These are phyloP conservation scores for Donacobius atricapilla DNA, from an alignment of 2,113 vertebrate genomes.

Conservation along the genomic window DNA sequence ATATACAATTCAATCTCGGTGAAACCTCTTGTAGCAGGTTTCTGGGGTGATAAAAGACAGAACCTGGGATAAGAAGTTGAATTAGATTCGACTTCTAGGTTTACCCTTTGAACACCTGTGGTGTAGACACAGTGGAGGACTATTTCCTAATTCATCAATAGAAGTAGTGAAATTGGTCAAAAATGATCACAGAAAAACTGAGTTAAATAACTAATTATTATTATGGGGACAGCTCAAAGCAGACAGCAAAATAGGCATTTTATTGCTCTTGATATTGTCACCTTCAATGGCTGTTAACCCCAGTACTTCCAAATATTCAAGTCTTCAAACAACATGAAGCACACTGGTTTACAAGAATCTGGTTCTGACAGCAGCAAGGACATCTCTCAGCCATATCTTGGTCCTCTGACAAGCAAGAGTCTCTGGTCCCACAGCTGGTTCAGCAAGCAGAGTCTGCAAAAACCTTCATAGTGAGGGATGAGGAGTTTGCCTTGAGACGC, in stretches of 20 bases:
- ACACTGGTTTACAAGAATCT: background rate
- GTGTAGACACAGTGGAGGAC: background rate
- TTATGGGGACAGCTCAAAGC: background rate
- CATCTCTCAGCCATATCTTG: background rate
- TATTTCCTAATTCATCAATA: background rate
- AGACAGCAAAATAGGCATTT: background rate
- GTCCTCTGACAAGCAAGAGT: background rate
- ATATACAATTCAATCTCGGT: background rate
- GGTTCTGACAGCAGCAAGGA: background rate
- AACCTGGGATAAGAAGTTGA: background rate
- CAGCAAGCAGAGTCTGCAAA: background rate
- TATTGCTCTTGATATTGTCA: background rate
- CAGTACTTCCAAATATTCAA: background rate
- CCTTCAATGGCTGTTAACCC: background rate
- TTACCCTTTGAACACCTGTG: background rate
- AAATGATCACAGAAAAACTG: background rate
- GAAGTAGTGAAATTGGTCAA: background rate
- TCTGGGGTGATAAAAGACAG: background rate
- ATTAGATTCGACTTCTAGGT: background rate
- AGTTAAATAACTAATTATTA: background rate
- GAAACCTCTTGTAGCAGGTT: background rate
- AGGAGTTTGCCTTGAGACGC: background rate
- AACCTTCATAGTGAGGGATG: accelerated
- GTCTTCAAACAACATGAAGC: background rate
- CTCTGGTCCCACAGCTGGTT: background rate